phyloP scores from a whole-genome alignment of 2,888 invertebrate species.

The Drosophila pseudotakahashii region DNA sequence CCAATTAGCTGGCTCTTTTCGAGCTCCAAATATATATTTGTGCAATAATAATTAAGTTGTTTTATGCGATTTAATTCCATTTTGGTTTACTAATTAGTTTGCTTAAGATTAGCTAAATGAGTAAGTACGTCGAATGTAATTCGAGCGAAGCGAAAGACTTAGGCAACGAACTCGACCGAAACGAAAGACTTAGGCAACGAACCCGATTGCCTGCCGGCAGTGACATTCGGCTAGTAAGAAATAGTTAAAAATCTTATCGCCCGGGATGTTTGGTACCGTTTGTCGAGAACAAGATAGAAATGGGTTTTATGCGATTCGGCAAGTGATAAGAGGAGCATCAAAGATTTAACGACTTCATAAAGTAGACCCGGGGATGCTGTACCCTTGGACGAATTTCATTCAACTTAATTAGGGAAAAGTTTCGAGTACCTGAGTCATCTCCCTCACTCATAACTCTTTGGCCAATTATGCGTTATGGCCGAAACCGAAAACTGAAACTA shows the following conservation, averaged over 20 bases:
- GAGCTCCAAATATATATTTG: constrained; percentile 47
- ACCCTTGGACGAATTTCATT: constrained; percentile 14
- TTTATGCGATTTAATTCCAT: constrained; percentile 60
- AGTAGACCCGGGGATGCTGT: background rate
- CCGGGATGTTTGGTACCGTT: constrained; percentile 11
- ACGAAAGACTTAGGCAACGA: constrained; percentile 24
- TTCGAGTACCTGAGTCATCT: constrained; percentile 51
- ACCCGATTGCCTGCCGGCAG: background rate
- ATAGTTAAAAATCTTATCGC: constrained; percentile 3
- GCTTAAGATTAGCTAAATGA: constrained; percentile 31
- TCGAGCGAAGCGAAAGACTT: constrained; percentile 1
- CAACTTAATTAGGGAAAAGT: constrained; percentile 31
- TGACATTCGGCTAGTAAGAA: background rate
- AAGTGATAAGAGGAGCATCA: constrained; percentile 17
- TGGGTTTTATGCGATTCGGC: constrained; percentile 12
- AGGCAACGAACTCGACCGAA: constrained; percentile 13
- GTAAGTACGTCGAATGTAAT: constrained; percentile 3
- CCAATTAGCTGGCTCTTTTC: constrained; percentile 57
- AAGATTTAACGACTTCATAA: constrained; percentile 4
- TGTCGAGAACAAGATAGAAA: constrained; percentile 6
- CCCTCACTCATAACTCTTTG: constrained; percentile 57
- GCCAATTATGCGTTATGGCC: constrained; percentile 69
- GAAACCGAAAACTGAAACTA: constrained; percentile 51
- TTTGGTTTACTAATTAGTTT: constrained; percentile 54
- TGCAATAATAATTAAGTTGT: constrained; percentile 43